These are phyloP conservation scores for Rhagium mordax DNA, from an alignment of 2,888 invertebrate species.

Conservation along the genomic window DNA sequence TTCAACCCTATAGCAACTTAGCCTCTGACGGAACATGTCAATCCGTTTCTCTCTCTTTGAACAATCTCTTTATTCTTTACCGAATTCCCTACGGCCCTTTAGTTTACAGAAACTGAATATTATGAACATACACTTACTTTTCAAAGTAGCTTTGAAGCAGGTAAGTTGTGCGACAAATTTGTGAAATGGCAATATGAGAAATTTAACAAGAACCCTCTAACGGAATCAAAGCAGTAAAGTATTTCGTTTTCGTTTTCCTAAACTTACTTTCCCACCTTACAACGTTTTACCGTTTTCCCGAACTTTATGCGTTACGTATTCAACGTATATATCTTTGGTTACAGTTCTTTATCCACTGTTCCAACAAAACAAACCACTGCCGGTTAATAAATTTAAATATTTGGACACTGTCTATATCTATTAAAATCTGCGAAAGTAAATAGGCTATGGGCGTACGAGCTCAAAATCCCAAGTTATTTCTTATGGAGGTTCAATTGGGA, in stretches of 20 bases:
- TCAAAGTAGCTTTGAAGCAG: constrained; percentile 43
- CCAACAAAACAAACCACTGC: too few relatives aligned
- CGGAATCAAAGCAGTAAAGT: constrained; percentile 27
- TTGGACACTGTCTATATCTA: too few relatives aligned
- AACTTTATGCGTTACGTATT: too few relatives aligned
- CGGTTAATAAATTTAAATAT: too few relatives aligned
- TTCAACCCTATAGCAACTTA: constrained; percentile 36
- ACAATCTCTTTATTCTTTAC: constrained; percentile 39
- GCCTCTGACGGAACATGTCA: constrained; percentile 47
- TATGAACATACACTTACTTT: constrained; percentile 41
- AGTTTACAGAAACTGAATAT: constrained; percentile 47
- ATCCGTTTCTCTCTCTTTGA: constrained; percentile 46
- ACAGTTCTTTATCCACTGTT: too few relatives aligned
- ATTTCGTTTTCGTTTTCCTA: constrained; percentile 12
- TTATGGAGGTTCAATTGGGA: too few relatives aligned
- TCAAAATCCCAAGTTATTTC: too few relatives aligned
- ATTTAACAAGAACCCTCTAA: constrained; percentile 4
- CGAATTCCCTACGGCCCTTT: constrained; percentile 42
- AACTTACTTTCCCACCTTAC: constrained; percentile 5
- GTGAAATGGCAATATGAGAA: constrained; percentile 30
- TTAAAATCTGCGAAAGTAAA: too few relatives aligned
- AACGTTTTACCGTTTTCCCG: neutral
- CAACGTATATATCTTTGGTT: too few relatives aligned
- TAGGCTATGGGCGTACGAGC: too few relatives aligned
- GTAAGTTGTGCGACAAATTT: constrained; percentile 42